Conservation (phyloP, 2,888 invertebrate genomes). For the Sinohyriopsis cumingii region DNA sequence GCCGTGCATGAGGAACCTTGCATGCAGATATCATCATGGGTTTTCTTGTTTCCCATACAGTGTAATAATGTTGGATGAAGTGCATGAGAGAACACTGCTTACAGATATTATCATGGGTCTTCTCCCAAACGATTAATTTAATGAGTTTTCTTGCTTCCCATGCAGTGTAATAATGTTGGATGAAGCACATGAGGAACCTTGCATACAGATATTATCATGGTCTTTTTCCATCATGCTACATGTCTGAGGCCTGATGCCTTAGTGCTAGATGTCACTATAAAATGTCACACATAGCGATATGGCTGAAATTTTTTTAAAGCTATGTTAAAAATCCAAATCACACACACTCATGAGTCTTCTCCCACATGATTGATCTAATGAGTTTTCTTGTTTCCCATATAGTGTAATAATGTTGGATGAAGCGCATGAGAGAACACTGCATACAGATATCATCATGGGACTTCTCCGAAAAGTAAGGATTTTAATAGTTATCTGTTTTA, state of each 20-base stretch:
- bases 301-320: too few species aligned
- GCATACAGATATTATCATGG: constrained; percentile 88
- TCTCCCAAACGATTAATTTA: too few species aligned
- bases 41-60: constrained; percentile 30
- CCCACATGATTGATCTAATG: too few species aligned
- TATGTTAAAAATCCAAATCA: too few species aligned
- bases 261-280: too few species aligned
- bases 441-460: constrained; percentile 95
- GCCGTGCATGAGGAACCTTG: constrained; percentile 96
- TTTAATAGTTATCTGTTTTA: neutral
- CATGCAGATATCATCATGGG: constrained; percentile 85
- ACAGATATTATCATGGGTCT: constrained; percentile 84
- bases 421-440: constrained; percentile 93
- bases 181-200: constrained; percentile 96
- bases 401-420: constrained; percentile 90
- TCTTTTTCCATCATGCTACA: constrained; percentile 78
- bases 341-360: too few species aligned
- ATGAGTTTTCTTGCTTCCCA: too few species aligned
- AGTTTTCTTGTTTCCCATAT: constrained; percentile 11
- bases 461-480: constrained; percentile 83
- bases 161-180: constrained; percentile 85
- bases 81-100: constrained; percentile 92
- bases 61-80: constrained; percentile 93
- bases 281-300: too few species aligned
- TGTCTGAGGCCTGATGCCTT: too few species aligned